A percentile compares a stretch with the other conserved stretches of the same genome.
Evolutionary conservation across 1,140 invertebrate genomes (phyloP).

Genomic region (Scaptomyza graminum): DNA sequence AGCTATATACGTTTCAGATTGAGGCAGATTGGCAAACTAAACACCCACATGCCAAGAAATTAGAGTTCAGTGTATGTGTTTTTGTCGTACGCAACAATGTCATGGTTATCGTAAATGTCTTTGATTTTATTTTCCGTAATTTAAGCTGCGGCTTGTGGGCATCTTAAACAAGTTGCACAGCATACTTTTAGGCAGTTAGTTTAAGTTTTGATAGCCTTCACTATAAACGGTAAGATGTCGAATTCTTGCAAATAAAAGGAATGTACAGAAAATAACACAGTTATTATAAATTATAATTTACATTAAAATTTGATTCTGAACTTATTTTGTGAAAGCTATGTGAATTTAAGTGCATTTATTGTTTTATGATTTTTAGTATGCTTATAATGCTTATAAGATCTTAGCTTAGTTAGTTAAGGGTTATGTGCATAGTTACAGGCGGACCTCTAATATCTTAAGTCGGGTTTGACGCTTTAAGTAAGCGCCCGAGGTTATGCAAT

Average conservation of each 20-base stretch:
- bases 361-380: no score
- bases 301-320: no score
- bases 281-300: not conserved
- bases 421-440: conserved; percentile 48
- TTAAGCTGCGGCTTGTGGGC: conserved; percentile 33
- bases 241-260: no score
- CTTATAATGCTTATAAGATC: no score
- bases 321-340: not conserved
- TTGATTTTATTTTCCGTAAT: conserved; percentile 65
- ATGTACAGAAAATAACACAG: no score
- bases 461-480: not conserved
- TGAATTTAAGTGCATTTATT: no score
- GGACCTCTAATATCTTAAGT: not conserved
- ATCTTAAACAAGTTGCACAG: conserved; percentile 26
- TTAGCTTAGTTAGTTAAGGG: not conserved
- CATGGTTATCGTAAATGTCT: conserved; percentile 55
- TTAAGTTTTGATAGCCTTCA: conserved; percentile 16
- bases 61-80: conserved; percentile 49
- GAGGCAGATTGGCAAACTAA: conserved; percentile 44
- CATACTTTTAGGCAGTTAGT: conserved; percentile 62
- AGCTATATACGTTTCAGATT: conserved; percentile 4
- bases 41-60: conserved; percentile 75
- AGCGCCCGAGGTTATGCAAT: conserved; percentile 46
- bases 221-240: not conserved
- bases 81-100: conserved; percentile 66